Conservation (phyloP, 1,140 invertebrate species). For the Pteromalus puparum region DNA sequence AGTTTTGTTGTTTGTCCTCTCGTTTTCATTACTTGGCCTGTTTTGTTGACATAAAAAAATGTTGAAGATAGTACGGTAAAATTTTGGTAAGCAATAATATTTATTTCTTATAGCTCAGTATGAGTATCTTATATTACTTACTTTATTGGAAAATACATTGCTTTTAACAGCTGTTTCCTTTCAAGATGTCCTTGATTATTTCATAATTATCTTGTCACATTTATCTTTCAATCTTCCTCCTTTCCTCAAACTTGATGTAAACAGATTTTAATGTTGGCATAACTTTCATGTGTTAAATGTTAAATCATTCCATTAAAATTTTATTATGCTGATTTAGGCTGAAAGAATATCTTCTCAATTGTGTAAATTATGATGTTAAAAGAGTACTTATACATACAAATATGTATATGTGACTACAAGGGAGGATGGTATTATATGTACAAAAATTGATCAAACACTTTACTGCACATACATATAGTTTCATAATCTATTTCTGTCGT, state of each 20-base stretch:
- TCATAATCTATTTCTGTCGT: not conserved
- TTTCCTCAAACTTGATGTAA: not conserved
- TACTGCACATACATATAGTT: not conserved
- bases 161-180: conserved; percentile 27
- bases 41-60: too few relatives aligned
- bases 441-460: not conserved
- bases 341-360: not conserved
- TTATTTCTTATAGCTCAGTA: not conserved
- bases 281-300: not conserved
- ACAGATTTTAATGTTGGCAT: not conserved
- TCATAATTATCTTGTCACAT: conserved; percentile 1
- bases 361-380: not conserved
- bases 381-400: not conserved
- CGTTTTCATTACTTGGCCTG: too few relatives aligned
- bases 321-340: not conserved
- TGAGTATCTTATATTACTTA: not conserved
- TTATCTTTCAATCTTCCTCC: conserved; percentile 8
- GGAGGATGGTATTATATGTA: not conserved
- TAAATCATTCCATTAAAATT: not conserved
- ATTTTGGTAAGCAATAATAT: not conserved
- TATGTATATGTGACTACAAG: not conserved
- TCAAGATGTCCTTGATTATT: not conserved
- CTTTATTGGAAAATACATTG: not conserved
- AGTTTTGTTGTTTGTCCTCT: too few relatives aligned
- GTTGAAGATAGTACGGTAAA: too few relatives aligned